A percentile compares a stretch with the other conserved stretches of the same genome.
phyloP scores from a whole-genome alignment of 2,113 vertebrate genomes.

The Bettongia penicillata region DNA sequence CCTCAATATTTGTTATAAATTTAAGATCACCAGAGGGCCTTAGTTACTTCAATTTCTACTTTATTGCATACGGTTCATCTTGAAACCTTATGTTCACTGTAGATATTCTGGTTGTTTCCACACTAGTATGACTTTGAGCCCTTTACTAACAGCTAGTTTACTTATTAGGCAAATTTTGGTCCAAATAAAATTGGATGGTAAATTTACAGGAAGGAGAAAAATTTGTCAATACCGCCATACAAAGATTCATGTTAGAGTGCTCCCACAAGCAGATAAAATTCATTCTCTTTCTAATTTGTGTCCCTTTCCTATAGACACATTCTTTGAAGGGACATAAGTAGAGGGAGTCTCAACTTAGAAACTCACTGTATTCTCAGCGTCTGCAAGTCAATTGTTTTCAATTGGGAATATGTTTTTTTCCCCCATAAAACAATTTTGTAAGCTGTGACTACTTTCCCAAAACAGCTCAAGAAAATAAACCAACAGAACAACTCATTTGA shows the following conservation, averaged over 20 bases:
- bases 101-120: constrained; percentile 5
- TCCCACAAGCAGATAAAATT: neutral
- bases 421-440: neutral
- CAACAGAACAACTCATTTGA: neutral
- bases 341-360: neutral
- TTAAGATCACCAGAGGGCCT: constrained; percentile 55
- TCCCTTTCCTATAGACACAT: neutral
- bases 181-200: neutral
- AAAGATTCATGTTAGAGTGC: neutral
- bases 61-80: constrained; percentile 32
- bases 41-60: constrained; percentile 60
- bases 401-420: constrained; percentile 21
- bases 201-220: neutral
- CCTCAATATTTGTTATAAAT: constrained; percentile 70
- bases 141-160: constrained; percentile 38
- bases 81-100: neutral
- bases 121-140: neutral
- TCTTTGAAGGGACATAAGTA: constrained; percentile 5
- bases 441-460: neutral
- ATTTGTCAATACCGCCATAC: neutral
- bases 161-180: constrained; percentile 37
- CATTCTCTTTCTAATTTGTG: neutral
- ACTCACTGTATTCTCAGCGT: neutral
- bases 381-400: constrained; percentile 7
- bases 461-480: neutral